These are phyloP conservation scores for Drosophila erecta DNA, from an alignment of 1,140 invertebrate genomes.

Conservation along the genomic window DNA sequence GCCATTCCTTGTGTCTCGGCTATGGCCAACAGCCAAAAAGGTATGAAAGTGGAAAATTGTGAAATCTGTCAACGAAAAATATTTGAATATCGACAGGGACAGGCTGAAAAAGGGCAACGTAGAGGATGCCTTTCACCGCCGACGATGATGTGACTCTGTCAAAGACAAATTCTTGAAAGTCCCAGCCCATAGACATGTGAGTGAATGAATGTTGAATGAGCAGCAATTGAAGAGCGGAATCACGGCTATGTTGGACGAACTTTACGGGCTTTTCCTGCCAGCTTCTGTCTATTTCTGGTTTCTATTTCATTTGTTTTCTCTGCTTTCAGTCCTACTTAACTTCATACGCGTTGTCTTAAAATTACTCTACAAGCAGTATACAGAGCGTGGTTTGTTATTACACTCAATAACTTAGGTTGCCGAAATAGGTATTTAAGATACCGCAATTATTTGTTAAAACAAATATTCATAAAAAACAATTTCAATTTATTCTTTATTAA, in stretches of 20 bases:
- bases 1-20: slow-evolving; percentile 27
- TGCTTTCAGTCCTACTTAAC: slow-evolving; percentile 11
- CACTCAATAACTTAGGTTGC: too few species aligned
- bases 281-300: slow-evolving; percentile 60
- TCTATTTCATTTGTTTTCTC: slow-evolving; percentile 62
- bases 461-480: too few species aligned
- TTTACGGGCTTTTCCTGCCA: slow-evolving; percentile 10
- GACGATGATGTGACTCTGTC: slow-evolving; percentile 29
- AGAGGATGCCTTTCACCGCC: slow-evolving; percentile 21
- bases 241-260: neutral
- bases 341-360: too few species aligned
- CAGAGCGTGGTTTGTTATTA: too few species aligned
- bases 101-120: too few species aligned
- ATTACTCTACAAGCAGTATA: too few species aligned
- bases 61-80: slow-evolving; percentile 74
- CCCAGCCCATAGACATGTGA: slow-evolving; percentile 24
- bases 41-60: slow-evolving; percentile 74
- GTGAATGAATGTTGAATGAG: slow-evolving; percentile 70
- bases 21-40: slow-evolving; percentile 57
- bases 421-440: too few species aligned
- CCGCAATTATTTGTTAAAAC: too few species aligned
- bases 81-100: slow-evolving; percentile 61
- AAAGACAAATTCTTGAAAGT: too few species aligned
- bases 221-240: slow-evolving; percentile 65
- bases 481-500: too few species aligned